Evolutionary conservation across 2,797 vertebrate genomes (phyloP).

Genomic region (Esox masquinongy): DNA sequence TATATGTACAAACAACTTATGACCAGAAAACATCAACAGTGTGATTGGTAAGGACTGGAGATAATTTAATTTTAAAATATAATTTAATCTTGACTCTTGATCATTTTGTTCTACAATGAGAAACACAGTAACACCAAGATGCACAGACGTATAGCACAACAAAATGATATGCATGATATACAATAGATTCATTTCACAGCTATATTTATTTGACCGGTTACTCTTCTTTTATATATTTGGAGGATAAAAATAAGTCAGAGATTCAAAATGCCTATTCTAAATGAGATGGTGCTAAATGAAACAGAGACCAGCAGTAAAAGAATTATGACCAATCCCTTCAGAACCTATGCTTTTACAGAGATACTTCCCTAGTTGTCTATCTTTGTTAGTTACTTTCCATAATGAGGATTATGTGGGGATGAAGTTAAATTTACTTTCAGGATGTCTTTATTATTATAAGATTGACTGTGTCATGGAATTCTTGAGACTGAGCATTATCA

Average conservation of each 20-base stretch:
- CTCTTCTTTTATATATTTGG: background rate
- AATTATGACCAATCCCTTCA: background rate
- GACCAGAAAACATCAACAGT: background rate
- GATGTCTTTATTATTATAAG: no score
- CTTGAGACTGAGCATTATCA: no score
- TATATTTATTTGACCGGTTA: background rate
- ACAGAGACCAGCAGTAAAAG: background rate
- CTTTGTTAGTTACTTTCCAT: no score
- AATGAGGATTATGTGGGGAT: no score
- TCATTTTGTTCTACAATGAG: background rate
- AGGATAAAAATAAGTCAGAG: background rate
- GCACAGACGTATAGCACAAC: background rate
- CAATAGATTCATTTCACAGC: background rate
- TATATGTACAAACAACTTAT: background rate
- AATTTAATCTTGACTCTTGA: background rate
- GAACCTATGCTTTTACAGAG: no score
- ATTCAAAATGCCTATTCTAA: conserved; percentile 2
- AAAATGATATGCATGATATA: background rate
- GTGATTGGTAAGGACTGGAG: background rate
- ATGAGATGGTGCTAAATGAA: background rate
- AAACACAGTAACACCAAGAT: background rate
- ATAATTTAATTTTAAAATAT: background rate
- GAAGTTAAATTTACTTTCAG: no score
- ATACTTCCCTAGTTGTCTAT: background rate
- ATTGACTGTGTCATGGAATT: no score